Conservation (phyloP, 2,888 invertebrate species). For the Calameuta pallipes region DNA sequence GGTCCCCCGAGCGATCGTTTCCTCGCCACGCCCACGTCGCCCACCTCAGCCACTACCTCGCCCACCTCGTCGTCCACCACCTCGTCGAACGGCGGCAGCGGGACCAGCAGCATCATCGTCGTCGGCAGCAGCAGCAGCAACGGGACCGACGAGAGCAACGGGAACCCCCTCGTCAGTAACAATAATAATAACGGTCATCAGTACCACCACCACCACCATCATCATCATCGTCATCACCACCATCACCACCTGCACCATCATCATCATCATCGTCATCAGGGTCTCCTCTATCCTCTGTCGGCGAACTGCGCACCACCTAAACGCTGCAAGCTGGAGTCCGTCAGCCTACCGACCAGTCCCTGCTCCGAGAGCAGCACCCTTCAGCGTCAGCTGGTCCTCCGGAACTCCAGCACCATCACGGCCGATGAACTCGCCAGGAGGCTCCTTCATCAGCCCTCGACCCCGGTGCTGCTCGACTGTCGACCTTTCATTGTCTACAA, state of each 20-base stretch:
- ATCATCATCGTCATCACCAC: conserved; percentile 18
- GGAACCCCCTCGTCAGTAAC: conserved; percentile 15
- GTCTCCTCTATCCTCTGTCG: conserved; percentile 27
- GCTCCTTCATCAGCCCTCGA: conserved; percentile 39
- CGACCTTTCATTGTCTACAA: conserved; percentile 79
- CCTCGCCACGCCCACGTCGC: conserved; percentile 49
- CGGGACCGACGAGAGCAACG: conserved; percentile 9
- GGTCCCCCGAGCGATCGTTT: conserved; percentile 63
- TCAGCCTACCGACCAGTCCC: conserved; percentile 68
- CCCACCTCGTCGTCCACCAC: conserved; percentile 39
- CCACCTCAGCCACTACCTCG: conserved; percentile 25
- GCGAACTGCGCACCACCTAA: conserved; percentile 63
- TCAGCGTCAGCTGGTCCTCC: conserved; percentile 68
- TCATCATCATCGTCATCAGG: conserved; percentile 27
- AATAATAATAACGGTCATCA: conserved; percentile 13
- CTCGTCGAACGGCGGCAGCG: conserved; percentile 40
- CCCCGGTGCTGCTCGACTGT: conserved; percentile 72
- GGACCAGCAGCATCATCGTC: conserved; percentile 34
- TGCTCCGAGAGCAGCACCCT: conserved; percentile 70
- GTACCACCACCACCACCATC: conserved; percentile 15
- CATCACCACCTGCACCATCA: conserved; percentile 26
- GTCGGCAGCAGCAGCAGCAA: conserved; percentile 4
- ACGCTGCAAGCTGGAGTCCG: conserved; percentile 70
- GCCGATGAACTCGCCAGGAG: conserved; percentile 68
- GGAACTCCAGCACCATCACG: conserved; percentile 68